Evolutionary conservation across 2,797 vertebrate genomes (phyloP).

Genomic region (Lepilemur ruficaudatus): DNA sequence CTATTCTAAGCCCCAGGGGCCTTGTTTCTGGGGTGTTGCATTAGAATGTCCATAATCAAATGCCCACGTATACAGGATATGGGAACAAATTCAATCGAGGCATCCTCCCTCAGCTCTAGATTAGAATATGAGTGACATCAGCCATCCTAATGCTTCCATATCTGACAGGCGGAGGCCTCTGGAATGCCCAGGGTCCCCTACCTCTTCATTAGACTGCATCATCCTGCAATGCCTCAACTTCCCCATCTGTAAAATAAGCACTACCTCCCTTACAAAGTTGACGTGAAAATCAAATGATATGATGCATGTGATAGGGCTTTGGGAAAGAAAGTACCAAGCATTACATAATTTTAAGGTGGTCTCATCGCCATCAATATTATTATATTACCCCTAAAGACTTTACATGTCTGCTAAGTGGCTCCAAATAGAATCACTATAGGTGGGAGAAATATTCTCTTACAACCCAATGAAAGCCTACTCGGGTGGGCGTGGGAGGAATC

Average conservation of each 20-base stretch:
- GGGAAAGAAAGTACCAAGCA: neutral
- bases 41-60: neutral
- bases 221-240: neutral
- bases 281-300: neutral
- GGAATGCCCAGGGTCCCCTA: neutral
- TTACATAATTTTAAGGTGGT: neutral
- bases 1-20: neutral
- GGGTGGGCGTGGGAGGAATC: neutral
- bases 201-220: neutral
- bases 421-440: neutral
- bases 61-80: accelerated
- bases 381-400: neutral
- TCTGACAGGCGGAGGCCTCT: neutral
- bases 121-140: neutral
- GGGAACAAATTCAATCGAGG: neutral
- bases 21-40: neutral
- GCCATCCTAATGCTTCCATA: neutral
- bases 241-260: neutral
- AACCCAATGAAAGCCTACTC: neutral
- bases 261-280: neutral
- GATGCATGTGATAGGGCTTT: neutral
- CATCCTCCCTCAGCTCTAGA: neutral
- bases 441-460: neutral
- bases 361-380: neutral
- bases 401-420: neutral